Conservation (phyloP, 2,113 vertebrate species). For the Cervus canadensis region DNA sequence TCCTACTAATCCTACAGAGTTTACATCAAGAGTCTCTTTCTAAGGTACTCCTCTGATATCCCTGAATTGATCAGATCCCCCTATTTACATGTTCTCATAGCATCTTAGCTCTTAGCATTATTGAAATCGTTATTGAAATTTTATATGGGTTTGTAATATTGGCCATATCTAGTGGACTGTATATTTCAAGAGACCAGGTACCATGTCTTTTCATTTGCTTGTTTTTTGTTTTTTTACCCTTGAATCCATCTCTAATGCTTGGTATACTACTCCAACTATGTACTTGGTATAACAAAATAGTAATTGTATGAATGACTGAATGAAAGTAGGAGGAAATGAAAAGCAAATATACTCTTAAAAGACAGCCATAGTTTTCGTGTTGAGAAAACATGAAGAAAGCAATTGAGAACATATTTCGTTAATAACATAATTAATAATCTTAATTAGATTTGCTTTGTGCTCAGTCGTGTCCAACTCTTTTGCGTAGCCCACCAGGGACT, state of each 20-base stretch:
- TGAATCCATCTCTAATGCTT: not conserved
- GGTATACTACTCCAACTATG: not conserved
- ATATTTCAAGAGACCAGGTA: not conserved
- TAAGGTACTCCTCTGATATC: not conserved
- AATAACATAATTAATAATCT: not conserved
- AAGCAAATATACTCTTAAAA: not conserved
- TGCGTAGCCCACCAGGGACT: fast-evolving
- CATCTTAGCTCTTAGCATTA: not conserved
- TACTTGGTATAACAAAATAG: not conserved
- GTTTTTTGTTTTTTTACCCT: not conserved
- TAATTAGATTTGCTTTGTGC: not conserved
- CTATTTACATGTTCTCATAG: not conserved
- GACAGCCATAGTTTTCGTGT: not conserved
- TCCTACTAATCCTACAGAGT: not conserved
- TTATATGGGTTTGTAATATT: not conserved
- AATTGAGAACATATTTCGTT: not conserved
- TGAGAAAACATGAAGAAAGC: constrained; percentile 20
- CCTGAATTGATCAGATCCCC: not conserved
- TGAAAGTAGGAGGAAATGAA: not conserved
- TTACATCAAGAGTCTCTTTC: not conserved
- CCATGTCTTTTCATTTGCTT: not conserved
- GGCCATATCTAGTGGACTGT: not conserved
- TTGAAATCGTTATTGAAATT: constrained; percentile 8
- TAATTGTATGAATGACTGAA: not conserved
- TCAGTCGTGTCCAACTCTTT: not conserved